Base-by-base conservation (phyloP, 1,140 invertebrate species). In the Drosophila kepulauana region DNA sequence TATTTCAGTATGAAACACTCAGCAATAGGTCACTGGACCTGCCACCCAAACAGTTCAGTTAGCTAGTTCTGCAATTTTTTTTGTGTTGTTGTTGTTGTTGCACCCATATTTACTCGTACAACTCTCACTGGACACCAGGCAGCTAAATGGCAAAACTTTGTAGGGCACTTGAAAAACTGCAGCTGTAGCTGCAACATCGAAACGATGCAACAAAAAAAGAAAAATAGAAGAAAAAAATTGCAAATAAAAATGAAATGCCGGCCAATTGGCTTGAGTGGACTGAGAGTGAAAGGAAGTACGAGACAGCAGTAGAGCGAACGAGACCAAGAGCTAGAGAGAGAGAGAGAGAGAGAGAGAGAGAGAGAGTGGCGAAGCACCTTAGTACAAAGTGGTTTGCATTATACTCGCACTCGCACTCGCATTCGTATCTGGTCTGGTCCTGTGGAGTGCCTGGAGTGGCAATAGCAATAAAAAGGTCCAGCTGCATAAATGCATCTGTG, bases 401-500 rank as follows among this genome's bases (percentile, higher is more conserved):
- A 62, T 51, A 52, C 54, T 43, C 33, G 54, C 13, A 57, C 54
- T 41, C 35, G 35, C 41, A 52, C 35, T 43, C 33, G 54, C 8
- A 57, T 35, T 41, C 35, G 35, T 57, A 35, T 41, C 25, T 28
- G 28, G 5, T 8, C 25, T 54, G 5, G 10, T 1, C 7, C 10
- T 11, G 15, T 48, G 16, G 1, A 13, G 25, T 11, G 35, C 10
- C 13, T 15, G 33, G 56, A 46, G 10, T 52, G 35, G 30, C 43
- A 59, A 28, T 51, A 33, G 41, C n/a, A 43, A 43, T 43, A 43
- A 61, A 51, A 33, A 43, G 15, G 28, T 57, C n/a, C 56, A 78
- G 78, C 64, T 70, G 64, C 64, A 64, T 41, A 59, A 76, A 63
- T 82, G 79, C 79, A 82, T 56, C 64, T 67, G 68, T 78, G 33